Base-by-base conservation (phyloP, 2,888 invertebrate genomes). In the Pseudococcus viburni region DNA sequence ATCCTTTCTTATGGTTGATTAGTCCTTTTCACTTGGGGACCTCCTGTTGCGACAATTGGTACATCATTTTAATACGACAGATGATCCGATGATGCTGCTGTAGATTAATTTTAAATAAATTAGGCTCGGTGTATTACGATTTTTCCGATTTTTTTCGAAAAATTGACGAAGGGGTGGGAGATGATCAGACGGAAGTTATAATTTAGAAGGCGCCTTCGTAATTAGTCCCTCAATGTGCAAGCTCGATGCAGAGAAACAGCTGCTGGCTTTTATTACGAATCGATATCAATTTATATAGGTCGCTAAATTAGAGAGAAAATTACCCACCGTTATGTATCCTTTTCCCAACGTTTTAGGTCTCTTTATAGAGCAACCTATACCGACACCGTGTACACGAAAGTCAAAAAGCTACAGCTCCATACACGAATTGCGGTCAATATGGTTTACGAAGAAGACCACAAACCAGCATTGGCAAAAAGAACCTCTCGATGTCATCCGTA, bases 21-120 rank as follows among this genome's bases (percentile, higher is more conserved):
- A 77, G 77, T 39, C 15, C 39, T 77, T 77, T 77, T 77, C 15
- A 77, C 39, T 12, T 17, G 6, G 17, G 15, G 77, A 77, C 77
- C 77, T 77, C 77, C 26, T 77, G 77, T 77, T 33, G 77, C 26
- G 77, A 33, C 77, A 6, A 77, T 77, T 77, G 77, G 77, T 77
- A 77, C 77, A 33, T 68, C 68, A 68, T 68, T 68, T 68, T 68
- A 68, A 68, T 26, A 11, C 68, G 68, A 68, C 68, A 68, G 77
- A 77, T 77, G 77, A 77, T 77, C 77, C 77, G 33, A n/a, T 33
- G 11, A 26, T 26, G 15, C 9, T 39, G 77, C 39, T 39, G 19
- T 77, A 39, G 39, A 26, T 77, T 51, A 19, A 68, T 68, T 68
- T 68, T 68, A 68, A 68, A 68, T 68, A 68, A 68, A 68, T 68